phyloP scores from a whole-genome alignment of 2,888 invertebrate species.

The Biston stratarius region DNA sequence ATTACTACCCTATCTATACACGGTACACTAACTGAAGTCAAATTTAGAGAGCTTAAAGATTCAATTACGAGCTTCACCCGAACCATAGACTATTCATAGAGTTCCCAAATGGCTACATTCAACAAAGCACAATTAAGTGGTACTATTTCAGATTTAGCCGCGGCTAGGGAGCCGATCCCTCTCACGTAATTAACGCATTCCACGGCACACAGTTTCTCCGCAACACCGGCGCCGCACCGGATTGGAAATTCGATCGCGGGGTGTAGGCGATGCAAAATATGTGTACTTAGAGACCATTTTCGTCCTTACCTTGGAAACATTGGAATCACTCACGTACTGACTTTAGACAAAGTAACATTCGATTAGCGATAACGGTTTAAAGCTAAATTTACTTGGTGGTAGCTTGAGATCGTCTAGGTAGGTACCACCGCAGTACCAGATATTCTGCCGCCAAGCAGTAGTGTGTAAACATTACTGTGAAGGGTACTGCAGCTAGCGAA shows the following conservation, averaged over 20 bases:
- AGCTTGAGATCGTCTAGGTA: too few relatives aligned
- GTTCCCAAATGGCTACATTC: constrained; percentile 14
- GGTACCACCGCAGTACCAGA: too few relatives aligned
- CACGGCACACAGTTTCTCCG: constrained; percentile 14
- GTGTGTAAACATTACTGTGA: too few relatives aligned
- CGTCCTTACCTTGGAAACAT: too few relatives aligned
- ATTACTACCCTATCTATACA: too few relatives aligned
- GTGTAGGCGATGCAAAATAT: neutral
- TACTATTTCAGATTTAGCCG: constrained; percentile 45
- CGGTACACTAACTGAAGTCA: neutral
- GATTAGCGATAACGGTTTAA: too few relatives aligned
- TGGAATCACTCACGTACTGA: too few relatives aligned
- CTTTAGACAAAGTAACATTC: too few relatives aligned
- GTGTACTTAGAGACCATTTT: neutral
- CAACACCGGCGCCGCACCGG: neutral
- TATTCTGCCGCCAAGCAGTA: too few relatives aligned
- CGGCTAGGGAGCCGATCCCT: constrained; percentile 40
- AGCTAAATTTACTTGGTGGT: too few relatives aligned
- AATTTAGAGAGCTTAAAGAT: too few relatives aligned
- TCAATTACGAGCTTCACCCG: neutral
- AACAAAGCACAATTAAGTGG: constrained; percentile 38
- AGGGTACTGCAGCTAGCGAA: too few relatives aligned
- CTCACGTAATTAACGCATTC: constrained; percentile 45
- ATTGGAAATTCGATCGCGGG: neutral
- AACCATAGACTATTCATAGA: neutral